These are phyloP conservation scores for Bradypus variegatus DNA, from an alignment of 2,797 vertebrate species.

Conservation along the genomic window DNA sequence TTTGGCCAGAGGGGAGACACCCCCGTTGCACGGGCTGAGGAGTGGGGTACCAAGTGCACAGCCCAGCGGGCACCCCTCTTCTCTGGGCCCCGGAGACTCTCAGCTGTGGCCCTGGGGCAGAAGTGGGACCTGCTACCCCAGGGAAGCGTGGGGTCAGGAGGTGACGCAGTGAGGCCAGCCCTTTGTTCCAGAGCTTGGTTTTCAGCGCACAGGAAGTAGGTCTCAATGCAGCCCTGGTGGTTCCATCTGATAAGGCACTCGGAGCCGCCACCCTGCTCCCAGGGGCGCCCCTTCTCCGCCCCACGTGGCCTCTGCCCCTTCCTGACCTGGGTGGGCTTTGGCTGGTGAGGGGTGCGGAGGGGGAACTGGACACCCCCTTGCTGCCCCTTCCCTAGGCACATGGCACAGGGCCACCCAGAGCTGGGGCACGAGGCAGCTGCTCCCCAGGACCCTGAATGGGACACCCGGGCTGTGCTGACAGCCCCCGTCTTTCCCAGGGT, in stretches of 20 bases:
- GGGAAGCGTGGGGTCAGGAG: constrained; percentile 77
- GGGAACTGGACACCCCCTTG: not conserved
- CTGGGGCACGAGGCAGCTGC: not conserved
- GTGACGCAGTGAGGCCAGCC: constrained; percentile 84
- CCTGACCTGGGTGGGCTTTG: not conserved
- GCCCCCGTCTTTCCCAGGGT: not conserved
- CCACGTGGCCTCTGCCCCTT: constrained; percentile 40
- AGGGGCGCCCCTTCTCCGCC: constrained; percentile 36
- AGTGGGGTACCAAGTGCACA: not conserved
- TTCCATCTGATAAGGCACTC: constrained; percentile 84
- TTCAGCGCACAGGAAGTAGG: constrained; percentile 86
- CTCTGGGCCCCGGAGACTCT: constrained; percentile 48
- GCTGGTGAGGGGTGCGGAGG: not conserved
- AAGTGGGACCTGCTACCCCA: constrained; percentile 57
- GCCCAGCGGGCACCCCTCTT: not conserved
- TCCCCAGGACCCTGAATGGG: no score
- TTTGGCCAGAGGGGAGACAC: not conserved
- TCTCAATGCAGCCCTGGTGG: constrained; percentile 74
- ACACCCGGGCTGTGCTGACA: not conserved
- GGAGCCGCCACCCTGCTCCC: no score
- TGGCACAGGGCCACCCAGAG: not conserved
- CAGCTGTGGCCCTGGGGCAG: constrained; percentile 67
- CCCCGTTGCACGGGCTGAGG: not conserved
- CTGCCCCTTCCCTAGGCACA: not conserved
- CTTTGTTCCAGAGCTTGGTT: constrained; percentile 88